Evolutionary conservation across 2,888 invertebrate species (phyloP).

Genomic region (Leistus spinibarbis): DNA sequence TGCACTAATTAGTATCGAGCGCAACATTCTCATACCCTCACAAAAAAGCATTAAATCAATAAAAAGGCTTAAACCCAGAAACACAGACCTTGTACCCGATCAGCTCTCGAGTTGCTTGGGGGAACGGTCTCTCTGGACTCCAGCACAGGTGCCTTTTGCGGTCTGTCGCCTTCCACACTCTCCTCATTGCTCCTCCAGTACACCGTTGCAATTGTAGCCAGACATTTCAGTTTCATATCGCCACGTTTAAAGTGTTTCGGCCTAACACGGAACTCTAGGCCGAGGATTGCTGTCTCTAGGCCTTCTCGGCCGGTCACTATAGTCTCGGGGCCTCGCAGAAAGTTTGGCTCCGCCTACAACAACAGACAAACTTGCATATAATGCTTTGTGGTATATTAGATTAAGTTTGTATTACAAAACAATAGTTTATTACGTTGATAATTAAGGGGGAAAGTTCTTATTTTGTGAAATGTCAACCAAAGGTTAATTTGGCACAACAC

Average conservation of each 20-base stretch:
- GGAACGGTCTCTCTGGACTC: constrained; percentile 76
- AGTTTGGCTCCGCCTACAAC: constrained; percentile 58
- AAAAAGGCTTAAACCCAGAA: too few relatives aligned
- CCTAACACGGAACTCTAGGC: constrained; percentile 80
- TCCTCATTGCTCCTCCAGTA: constrained; percentile 89
- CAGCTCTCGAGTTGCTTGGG: constrained; percentile 69
- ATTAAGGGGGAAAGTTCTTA: neutral
- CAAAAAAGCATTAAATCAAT: too few relatives aligned
- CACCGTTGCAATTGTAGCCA: constrained; percentile 84
- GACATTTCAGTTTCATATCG: constrained; percentile 87
- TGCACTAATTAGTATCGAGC: too few relatives aligned
- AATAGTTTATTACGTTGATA: neutral
- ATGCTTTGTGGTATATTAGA: neutral
- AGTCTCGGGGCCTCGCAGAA: constrained; percentile 60
- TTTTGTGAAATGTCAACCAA: neutral
- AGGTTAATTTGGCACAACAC: neutral
- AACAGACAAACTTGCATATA: constrained; percentile 38
- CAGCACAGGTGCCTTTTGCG: constrained; percentile 74
- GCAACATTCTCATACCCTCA: too few relatives aligned
- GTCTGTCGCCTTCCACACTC: constrained; percentile 79
- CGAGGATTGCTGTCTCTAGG: constrained; percentile 78
- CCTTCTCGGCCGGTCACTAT: constrained; percentile 65
- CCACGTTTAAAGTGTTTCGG: constrained; percentile 82
- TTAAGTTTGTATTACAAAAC: neutral
- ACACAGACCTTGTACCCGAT: constrained; percentile 71